Evolutionary conservation across 1,140 invertebrate species (phyloP).

Genomic region (Penaeus japonicus): DNA sequence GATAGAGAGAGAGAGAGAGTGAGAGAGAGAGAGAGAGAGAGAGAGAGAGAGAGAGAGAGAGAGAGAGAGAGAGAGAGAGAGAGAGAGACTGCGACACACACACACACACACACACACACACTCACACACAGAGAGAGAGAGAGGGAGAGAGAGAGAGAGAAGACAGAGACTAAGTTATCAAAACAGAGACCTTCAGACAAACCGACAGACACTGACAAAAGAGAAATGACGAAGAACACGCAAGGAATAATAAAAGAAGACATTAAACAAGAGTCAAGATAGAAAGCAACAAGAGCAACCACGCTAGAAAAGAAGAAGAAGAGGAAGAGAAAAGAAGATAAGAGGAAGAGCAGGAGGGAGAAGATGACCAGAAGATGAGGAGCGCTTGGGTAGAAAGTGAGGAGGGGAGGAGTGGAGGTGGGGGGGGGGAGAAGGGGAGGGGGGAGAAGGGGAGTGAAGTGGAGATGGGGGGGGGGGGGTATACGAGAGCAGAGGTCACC

Average conservation of each 20-base stretch:
- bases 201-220: too few relatives aligned
- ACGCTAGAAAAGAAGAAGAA: neutral
- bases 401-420: neutral
- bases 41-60: neutral
- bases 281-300: too few relatives aligned
- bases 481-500: neutral
- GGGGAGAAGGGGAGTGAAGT: neutral
- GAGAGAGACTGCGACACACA: neutral
- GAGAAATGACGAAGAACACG: too few relatives aligned
- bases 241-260: accelerated
- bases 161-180: too few relatives aligned
- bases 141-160: neutral
- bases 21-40: neutral
- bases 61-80: neutral
- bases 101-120: too few relatives aligned
- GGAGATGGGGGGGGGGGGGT: neutral
- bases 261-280: too few relatives aligned
- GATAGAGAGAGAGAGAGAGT: neutral
- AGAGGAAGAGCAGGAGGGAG: neutral
- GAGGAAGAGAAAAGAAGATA: neutral
- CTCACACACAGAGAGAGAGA: neutral
- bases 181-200: too few relatives aligned
- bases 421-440: neutral
- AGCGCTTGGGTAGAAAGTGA: neutral
- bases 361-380: neutral